Evolutionary conservation across 37 sponge, comb jelly and placozoan species (phyloP).

Genomic region (Dysidea cf. avara): DNA sequence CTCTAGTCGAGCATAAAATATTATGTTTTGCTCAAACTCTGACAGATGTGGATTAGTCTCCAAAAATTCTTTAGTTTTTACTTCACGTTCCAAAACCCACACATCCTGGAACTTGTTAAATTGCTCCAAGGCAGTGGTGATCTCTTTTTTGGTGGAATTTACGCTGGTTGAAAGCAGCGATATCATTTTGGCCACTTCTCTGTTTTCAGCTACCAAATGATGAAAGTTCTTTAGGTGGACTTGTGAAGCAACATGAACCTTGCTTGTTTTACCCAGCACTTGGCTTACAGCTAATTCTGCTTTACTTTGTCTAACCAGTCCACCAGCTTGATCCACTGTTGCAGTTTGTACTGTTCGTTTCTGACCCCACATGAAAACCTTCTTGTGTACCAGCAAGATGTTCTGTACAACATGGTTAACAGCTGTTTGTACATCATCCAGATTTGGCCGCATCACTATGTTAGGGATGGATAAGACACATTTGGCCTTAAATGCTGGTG

Average conservation of each 20-base stretch:
- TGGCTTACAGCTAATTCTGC: constrained; percentile 5
- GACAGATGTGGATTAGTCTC: constrained; percentile 72
- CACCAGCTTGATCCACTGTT: not conserved
- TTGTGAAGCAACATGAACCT: constrained; percentile 18
- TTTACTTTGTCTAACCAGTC: not conserved
- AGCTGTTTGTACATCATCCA: constrained; percentile 67
- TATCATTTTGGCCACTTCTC: constrained; percentile 87
- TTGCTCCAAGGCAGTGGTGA: constrained; percentile 65
- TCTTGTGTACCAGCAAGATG: constrained; percentile 34
- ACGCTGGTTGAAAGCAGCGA: constrained; percentile 77
- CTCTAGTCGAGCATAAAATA: constrained; percentile 52
- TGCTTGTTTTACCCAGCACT: constrained; percentile 22
- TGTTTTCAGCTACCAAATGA: constrained; percentile 79
- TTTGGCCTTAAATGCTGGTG: constrained; percentile 63
- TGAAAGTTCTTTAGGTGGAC: constrained; percentile 46
- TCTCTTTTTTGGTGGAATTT: constrained; percentile 82
- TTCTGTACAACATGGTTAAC: constrained; percentile 56
- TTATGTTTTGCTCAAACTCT: constrained; percentile 86
- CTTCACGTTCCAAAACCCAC: constrained; percentile 80
- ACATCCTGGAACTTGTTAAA: constrained; percentile 85
- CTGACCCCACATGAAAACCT: constrained; percentile 58
- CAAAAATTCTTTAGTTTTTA: constrained; percentile 67
- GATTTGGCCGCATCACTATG: constrained; percentile 64
- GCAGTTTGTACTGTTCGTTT: not conserved
- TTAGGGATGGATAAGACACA: constrained; percentile 60